Evolutionary conservation across 2,888 invertebrate genomes (phyloP), one percentile per base, ranked within the genome.

Genomic region (Trissolcus brochymenae): DNA sequence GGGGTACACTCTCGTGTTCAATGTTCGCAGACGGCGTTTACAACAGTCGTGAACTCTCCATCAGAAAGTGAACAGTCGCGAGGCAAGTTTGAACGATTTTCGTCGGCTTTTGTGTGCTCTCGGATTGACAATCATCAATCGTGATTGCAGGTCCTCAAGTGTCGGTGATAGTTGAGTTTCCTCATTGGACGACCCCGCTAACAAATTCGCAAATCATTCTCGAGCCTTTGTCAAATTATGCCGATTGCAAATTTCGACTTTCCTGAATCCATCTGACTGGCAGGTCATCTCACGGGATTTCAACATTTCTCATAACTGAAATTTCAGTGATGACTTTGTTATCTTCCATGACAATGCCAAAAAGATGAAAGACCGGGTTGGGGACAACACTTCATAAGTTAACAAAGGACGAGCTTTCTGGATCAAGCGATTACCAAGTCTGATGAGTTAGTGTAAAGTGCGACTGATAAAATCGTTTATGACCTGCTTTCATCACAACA

Each of bases 31-130:
- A 77, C 83, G 82, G 80, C 80, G 80, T 84, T 84, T 85, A 84
- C 83, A 85, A 81, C 85, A 85, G 85, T 84, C 84, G 81, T 61
- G 82, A 81, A 80, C 84, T 81, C 35, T 35, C 83, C 84, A 81
- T 82, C 82, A 84, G 83, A 80, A 82, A 84, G 84, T 82, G 82
- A 83, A 80, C 73, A 80, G 80, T 81, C 82, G 79, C 79, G 76
- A 79, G 78, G 76, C 68, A 79, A 78, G 78, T 53, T 79, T 79
- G 80, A 76, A 35, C 62, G 25, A 56, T 55, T 70, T 40, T 55
- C 53, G 35, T 46, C 60, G 54, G 51, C 61, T 46, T 70, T 70
- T 55, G 46, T 61, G 29, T 54, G 41, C 29, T 14, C 43, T 9
- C 40, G 62, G 35, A 41, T 57, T 50, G 6, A n/a, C 19, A 57